phyloP scores from a whole-genome alignment of 2,888 invertebrate species.

The Andrena marginata region DNA sequence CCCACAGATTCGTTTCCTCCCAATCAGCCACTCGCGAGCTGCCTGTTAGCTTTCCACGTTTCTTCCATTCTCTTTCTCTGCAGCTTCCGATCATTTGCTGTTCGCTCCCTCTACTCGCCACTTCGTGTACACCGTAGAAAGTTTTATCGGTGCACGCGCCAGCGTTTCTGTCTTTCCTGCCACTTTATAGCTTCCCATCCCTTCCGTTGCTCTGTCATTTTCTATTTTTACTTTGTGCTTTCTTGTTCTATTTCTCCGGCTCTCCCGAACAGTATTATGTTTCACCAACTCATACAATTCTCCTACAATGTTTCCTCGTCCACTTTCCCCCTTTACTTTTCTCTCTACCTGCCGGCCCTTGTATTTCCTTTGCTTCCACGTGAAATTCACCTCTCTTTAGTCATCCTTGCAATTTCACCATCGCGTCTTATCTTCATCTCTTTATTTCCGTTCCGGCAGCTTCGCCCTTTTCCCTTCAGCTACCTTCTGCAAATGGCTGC shows the following conservation, averaged over 20 bases:
- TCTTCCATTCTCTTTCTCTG: conserved; percentile 22
- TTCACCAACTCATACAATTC: conserved; percentile 9
- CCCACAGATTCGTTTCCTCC: conserved; percentile 44
- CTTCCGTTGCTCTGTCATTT: not conserved
- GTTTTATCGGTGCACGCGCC: conserved; percentile 10
- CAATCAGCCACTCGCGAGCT: conserved; percentile 67
- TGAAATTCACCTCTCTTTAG: not conserved
- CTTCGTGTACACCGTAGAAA: not conserved
- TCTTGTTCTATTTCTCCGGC: not conserved
- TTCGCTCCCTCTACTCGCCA: conserved; percentile 8
- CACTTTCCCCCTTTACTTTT: not conserved
- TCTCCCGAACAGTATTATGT: conserved; percentile 4
- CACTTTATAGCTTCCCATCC: conserved; percentile 18
- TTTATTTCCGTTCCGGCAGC: not conserved
- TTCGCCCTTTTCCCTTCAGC: not conserved
- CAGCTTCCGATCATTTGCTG: conserved; percentile 27
- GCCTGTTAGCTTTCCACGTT: conserved; percentile 35
- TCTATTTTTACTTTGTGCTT: conserved; percentile 7
- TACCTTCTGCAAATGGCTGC: conserved; percentile 22
- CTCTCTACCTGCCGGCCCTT: not conserved
- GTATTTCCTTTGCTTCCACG: not conserved
- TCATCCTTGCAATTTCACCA: not conserved
- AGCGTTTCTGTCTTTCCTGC: not conserved
- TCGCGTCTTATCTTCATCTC: not conserved
- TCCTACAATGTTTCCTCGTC: conserved; percentile 3